phyloP scores from a whole-genome alignment of 2,888 invertebrate species.

The Euclidia mi region DNA sequence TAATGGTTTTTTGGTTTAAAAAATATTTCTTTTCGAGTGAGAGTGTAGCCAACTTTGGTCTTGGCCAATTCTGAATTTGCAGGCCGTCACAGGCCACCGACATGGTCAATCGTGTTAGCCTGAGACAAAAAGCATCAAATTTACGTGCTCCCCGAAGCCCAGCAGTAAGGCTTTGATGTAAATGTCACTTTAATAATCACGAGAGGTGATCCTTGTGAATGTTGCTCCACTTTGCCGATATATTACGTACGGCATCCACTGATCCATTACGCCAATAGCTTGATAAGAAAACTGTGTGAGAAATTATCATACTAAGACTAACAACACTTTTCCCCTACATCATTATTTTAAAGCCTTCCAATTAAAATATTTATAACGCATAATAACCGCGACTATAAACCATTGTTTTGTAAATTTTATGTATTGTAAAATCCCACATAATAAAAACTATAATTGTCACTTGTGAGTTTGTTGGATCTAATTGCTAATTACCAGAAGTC shows the following conservation, averaged over 20 bases:
- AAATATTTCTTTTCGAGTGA: too few species aligned
- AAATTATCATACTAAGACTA: slow-evolving; percentile 30
- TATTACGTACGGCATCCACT: too few species aligned
- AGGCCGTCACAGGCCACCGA: too few species aligned
- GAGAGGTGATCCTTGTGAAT: too few species aligned
- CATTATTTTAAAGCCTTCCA: slow-evolving; percentile 5
- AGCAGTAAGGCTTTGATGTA: too few species aligned
- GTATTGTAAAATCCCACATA: slow-evolving; percentile 30
- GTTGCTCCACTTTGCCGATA: too few species aligned
- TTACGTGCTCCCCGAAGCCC: too few species aligned
- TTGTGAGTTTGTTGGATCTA: slow-evolving; percentile 18
- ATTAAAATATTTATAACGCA: slow-evolving; percentile 24
- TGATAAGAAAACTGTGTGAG: slow-evolving; percentile 5
- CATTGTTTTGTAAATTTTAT: slow-evolving; percentile 33
- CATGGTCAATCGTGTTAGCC: too few species aligned
- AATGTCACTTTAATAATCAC: too few species aligned
- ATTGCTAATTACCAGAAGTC: slow-evolving; percentile 11
- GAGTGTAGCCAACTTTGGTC: too few species aligned
- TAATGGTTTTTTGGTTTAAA: neutral
- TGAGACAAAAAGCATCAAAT: too few species aligned
- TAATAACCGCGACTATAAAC: slow-evolving; percentile 41
- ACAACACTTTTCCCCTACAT: slow-evolving; percentile 4
- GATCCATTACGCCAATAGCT: neutral
- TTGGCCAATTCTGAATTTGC: too few species aligned
- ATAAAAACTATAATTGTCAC: slow-evolving; percentile 34